Base-by-base conservation (phyloP, 2,888 invertebrate genomes). In the Sclerodermus sp. region DNA sequence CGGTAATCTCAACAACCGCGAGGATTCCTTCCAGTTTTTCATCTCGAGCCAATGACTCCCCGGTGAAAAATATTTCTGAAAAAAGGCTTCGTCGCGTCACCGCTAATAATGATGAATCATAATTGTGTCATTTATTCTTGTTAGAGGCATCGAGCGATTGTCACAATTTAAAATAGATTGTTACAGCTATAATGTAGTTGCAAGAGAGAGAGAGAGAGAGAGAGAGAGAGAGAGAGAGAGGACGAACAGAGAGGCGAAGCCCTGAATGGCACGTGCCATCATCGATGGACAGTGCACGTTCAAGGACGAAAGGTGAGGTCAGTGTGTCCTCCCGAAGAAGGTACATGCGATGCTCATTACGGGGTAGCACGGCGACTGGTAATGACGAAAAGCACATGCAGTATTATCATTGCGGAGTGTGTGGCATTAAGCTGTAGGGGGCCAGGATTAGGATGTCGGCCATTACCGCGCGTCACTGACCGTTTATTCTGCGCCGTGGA, bases 391-490 rank as follows among this genome's bases (percentile, higher is more conserved):
- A 70, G 66, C 68, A 73, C 71, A 74, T 67, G 67, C 68, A 67
- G 67, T 29, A 72, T 74, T 70, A 75, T 71, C 71, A 72, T 71
- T 68, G 66, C 66, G 56, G 65, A 69, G 66, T 65, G 64, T 70
- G 67, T 66, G 64, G 67, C 68, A 74, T 73, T 74, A 74, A 73
- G 68, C 71, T 68, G 71, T 74, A 72, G 73, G 77, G 76, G 76
- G 73, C 71, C 75, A 76, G 76, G 76, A 77, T 77, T 76, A 77
- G 77, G 77, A 76, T 77, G 77, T 77, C 72, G 76, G 73, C 76
- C 75, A 76, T 77, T 77, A 77, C 74, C 72, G 75, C 74, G 70
- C 73, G 71, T 76, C 74, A 75, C 76, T 73, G 73, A 76, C 74
- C 74, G 73, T 74, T 76, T 75, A 76, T 76, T 75, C 70, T 72